phyloP scores from a whole-genome alignment of 2,797 vertebrate species.

The Myotis findleyi region DNA sequence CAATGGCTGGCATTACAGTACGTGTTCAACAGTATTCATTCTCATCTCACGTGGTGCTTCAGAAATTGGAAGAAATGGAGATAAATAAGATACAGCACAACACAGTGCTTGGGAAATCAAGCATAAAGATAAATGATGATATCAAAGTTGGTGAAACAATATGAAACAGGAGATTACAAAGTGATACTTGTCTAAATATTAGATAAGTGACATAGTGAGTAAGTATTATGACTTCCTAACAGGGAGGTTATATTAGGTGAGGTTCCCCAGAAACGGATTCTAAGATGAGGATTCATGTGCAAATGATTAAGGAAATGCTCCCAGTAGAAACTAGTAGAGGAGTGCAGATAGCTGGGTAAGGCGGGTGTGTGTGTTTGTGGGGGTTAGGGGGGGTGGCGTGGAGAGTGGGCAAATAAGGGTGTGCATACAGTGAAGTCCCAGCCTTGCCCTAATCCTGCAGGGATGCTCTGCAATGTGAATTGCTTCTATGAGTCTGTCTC shows the following conservation, averaged over 20 bases:
- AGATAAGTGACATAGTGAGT: constrained; percentile 20
- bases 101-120: constrained; percentile 59
- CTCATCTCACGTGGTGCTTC: background rate
- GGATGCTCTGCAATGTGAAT: background rate
- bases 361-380: background rate
- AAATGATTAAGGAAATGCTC: background rate
- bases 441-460: background rate
- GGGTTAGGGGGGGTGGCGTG: background rate
- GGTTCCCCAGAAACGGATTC: background rate
- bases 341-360: too few species aligned
- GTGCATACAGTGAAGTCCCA: background rate
- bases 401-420: background rate
- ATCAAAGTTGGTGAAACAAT: constrained; percentile 42
- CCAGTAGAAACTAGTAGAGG: background rate
- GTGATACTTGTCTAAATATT: constrained; percentile 48
- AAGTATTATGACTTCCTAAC: background rate
- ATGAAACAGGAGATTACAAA: background rate
- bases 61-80: constrained; percentile 42
- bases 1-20: background rate
- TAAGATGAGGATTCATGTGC: background rate
- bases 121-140: constrained; percentile 60
- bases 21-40: background rate
- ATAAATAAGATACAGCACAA: constrained; percentile 45
- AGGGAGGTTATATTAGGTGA: constrained; percentile 29
- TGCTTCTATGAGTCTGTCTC: background rate